phyloP scores from a whole-genome alignment of 2,888 invertebrate genomes.

The Osmoderma eremita region DNA sequence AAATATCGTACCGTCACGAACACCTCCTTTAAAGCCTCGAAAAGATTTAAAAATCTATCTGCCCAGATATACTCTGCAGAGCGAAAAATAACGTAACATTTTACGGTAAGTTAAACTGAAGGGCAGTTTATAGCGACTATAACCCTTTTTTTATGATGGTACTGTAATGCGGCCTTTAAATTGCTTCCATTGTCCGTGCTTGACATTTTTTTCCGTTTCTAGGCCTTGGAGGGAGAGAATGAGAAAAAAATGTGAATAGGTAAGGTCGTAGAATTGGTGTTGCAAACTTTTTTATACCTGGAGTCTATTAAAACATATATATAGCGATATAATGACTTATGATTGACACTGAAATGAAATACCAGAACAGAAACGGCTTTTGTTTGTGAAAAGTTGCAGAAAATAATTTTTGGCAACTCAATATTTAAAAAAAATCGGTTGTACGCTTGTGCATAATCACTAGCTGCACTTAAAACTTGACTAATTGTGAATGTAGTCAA shows the following conservation, averaged over 20 bases:
- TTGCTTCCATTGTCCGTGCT: conserved; percentile 39
- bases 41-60: conserved; percentile 37
- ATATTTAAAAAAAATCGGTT: too few relatives aligned
- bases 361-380: too few relatives aligned
- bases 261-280: conserved; percentile 23
- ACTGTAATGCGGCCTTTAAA: conserved; percentile 40
- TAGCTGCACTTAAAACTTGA: too few relatives aligned
- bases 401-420: too few relatives aligned
- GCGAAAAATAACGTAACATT: conserved; percentile 46
- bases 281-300: background rate
- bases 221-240: conserved; percentile 14
- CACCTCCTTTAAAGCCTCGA: conserved; percentile 33
- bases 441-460: too few relatives aligned
- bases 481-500: too few relatives aligned
- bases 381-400: too few relatives aligned
- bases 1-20: conserved; percentile 28
- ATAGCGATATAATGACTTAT: too few relatives aligned
- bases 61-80: conserved; percentile 21
- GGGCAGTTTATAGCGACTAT: conserved; percentile 51
- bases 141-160: conserved; percentile 52
- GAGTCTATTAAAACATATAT: too few relatives aligned
- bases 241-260: conserved; percentile 17
- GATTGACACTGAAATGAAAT: too few relatives aligned
- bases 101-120: conserved; percentile 48
- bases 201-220: conserved; percentile 29